These are phyloP conservation scores for Acanthosepion pharaonis DNA, from an alignment of 2,888 invertebrate species.

Conservation along the genomic window DNA sequence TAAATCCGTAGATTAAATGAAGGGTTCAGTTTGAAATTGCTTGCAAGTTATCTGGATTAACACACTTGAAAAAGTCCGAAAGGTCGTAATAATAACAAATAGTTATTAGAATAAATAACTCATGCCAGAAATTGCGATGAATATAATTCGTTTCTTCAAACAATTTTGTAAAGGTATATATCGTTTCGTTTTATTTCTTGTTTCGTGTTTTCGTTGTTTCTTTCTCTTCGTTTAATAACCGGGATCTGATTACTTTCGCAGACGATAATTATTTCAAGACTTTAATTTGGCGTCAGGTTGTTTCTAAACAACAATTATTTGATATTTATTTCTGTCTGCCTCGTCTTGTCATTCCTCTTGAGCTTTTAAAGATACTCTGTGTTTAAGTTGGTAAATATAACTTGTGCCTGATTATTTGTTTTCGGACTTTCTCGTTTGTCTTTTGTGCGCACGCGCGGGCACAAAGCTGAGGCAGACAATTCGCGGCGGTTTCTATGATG, in stretches of 20 bases:
- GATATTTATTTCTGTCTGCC: neutral
- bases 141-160: too few relatives aligned
- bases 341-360: neutral
- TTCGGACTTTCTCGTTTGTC: neutral
- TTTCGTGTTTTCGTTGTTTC: neutral
- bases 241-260: neutral
- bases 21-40: too few relatives aligned
- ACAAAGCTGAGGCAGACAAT: too few relatives aligned
- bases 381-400: neutral
- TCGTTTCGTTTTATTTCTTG: neutral
- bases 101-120: too few relatives aligned
- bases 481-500: too few relatives aligned
- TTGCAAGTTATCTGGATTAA: too few relatives aligned
- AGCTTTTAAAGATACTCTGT: neutral
- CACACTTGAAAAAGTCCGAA: too few relatives aligned
- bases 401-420: neutral
- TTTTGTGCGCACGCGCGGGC: too few relatives aligned
- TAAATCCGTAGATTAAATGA: too few relatives aligned
- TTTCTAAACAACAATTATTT: neutral
- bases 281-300: neutral
- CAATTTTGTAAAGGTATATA: neutral
- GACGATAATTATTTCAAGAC: constrained; percentile 8
- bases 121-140: too few relatives aligned
- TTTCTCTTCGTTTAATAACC: neutral
- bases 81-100: too few relatives aligned